Conservation (phyloP, 2,113 vertebrate genomes). For the Trichechus manatus region DNA sequence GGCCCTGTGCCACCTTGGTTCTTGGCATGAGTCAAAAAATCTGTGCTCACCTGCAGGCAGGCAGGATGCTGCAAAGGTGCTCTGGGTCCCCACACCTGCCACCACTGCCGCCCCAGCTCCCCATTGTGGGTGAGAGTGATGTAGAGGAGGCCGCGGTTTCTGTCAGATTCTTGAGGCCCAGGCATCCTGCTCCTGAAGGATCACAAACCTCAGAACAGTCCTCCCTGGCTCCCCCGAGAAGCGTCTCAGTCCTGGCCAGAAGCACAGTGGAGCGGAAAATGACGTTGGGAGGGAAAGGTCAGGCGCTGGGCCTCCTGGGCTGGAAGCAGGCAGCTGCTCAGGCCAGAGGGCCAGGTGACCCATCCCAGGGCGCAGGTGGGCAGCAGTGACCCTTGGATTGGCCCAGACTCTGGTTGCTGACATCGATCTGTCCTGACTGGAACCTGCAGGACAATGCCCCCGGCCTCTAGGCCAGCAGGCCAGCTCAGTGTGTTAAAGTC, state of each 20-base stretch:
- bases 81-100: not conserved
- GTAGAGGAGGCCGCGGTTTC: constrained; percentile 75
- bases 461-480: not conserved
- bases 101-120: not conserved
- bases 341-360: constrained; percentile 13
- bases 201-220: constrained; percentile 80
- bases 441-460: not conserved
- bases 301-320: constrained; percentile 79
- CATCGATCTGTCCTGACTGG: not conserved
- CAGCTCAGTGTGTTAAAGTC: not conserved
- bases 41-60: not conserved
- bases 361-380: not conserved
- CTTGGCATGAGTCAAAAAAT: not conserved
- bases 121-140: constrained; percentile 80
- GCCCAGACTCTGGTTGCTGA: not conserved
- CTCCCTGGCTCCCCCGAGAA: constrained; percentile 39
- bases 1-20: constrained; percentile 58
- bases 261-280: not conserved
- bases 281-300: constrained; percentile 79
- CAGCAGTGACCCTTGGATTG: not conserved
- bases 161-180: constrained; percentile 77
- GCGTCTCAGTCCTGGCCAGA: constrained; percentile 64
- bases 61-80: constrained; percentile 48
- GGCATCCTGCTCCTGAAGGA: constrained; percentile 82
- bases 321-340: constrained; percentile 73